phyloP scores from a whole-genome alignment of 2,113 vertebrate genomes.

The Leiothrix lutea region DNA sequence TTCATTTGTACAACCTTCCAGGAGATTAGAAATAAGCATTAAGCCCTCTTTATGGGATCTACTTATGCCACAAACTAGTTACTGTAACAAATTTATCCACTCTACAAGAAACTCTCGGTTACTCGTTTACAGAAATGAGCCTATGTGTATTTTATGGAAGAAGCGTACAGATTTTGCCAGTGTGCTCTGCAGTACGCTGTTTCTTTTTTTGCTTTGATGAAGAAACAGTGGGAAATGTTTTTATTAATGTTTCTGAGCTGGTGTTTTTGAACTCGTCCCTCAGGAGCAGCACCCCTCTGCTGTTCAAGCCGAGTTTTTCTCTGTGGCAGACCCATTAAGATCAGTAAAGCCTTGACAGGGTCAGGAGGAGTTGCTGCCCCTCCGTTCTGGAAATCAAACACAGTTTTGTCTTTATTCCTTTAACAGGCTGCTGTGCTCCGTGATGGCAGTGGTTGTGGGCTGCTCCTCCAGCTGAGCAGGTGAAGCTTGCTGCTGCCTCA shows the following conservation, averaged over 20 bases:
- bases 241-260: conserved; percentile 8
- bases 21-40: conserved; percentile 19
- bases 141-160: background rate
- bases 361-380: conserved; percentile 1
- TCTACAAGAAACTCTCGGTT: background rate
- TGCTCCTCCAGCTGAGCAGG: conserved; percentile 9
- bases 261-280: background rate
- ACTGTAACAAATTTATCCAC: background rate
- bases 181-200: background rate
- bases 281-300: background rate
- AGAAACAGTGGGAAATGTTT: conserved; percentile 15
- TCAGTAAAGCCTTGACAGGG: background rate
- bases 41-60: background rate
- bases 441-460: background rate
- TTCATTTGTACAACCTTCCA: conserved; percentile 4
- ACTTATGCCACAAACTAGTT: background rate
- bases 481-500: background rate
- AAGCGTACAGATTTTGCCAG: background rate
- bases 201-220: conserved; percentile 1
- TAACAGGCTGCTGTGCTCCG: background rate
- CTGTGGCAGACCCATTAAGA: conserved; percentile 32
- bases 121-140: background rate
- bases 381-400: background rate
- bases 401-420: conserved; percentile 19
- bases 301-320: conserved; percentile 12